phyloP scores from a whole-genome alignment of 1,140 invertebrate species.

The Drosophila punjabiensis region DNA sequence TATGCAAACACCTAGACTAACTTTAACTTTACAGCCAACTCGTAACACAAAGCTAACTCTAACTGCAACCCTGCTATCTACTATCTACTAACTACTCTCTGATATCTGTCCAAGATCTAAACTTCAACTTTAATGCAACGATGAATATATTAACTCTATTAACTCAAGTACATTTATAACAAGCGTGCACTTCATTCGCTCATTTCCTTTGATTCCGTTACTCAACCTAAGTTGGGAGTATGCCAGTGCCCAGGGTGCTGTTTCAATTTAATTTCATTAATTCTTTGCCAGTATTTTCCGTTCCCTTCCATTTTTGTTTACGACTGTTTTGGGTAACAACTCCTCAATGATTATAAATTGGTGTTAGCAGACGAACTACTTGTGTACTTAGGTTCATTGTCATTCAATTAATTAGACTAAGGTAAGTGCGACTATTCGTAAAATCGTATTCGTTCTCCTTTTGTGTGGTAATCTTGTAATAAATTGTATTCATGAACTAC shows the following conservation, averaged over 20 bases:
- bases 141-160: constrained; percentile 45
- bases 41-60: constrained; percentile 47
- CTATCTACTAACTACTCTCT: constrained; percentile 12
- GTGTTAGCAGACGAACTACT: constrained; percentile 56
- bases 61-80: constrained; percentile 36
- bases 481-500: constrained; percentile 65
- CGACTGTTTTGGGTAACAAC: constrained; percentile 51
- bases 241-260: neutral
- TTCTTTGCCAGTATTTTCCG: constrained; percentile 14
- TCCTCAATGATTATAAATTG: constrained; percentile 35
- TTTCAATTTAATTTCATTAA: neutral
- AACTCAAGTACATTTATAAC: constrained; percentile 20
- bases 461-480: constrained; percentile 72
- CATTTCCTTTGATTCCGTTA: constrained; percentile 42
- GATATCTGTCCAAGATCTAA: constrained; percentile 32
- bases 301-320: constrained; percentile 17
- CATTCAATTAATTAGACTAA: constrained; percentile 60
- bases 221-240: constrained; percentile 13
- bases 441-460: constrained; percentile 38
- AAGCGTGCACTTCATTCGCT: constrained; percentile 55
- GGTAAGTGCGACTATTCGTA: constrained; percentile 68
- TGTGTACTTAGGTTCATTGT: constrained; percentile 55
- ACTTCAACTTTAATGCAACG: constrained; percentile 49
- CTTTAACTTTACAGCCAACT: constrained; percentile 40
- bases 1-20: constrained; percentile 31